Evolutionary conservation across 2,888 invertebrate species (phyloP).

Genomic region (Cheilosia urbana): DNA sequence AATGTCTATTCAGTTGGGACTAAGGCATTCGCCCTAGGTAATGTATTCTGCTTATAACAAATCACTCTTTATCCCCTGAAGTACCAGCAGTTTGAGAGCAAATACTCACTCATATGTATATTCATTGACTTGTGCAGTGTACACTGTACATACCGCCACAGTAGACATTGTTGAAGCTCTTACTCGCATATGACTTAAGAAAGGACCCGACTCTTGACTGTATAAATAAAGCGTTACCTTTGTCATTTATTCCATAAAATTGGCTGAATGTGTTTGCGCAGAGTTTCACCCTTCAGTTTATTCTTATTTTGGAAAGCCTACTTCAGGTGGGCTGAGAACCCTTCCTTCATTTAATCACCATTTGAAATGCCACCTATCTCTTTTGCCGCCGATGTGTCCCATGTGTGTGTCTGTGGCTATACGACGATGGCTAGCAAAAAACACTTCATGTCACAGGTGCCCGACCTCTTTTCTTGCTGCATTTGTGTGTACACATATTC

Average conservation of each 20-base stretch:
- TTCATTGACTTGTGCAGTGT: conserved; percentile 9
- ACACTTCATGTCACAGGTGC: conserved; percentile 66
- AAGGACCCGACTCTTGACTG: conserved; percentile 20
- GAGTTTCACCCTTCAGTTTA: conserved; percentile 44
- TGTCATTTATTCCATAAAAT: conserved; percentile 63
- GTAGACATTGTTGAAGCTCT: conserved; percentile 11
- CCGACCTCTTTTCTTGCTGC: conserved; percentile 41
- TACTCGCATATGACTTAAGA: conserved; percentile 35
- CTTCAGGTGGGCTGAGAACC: conserved; percentile 55
- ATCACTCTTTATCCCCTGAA: too few relatives aligned
- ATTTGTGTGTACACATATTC: conserved; percentile 21
- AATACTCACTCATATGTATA: background rate
- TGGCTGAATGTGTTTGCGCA: conserved; percentile 45
- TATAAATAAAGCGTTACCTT: conserved; percentile 54
- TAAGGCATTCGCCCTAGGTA: too few relatives aligned
- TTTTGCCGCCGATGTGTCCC: conserved; percentile 10
- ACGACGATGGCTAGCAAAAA: conserved; percentile 53
- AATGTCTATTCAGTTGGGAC: too few relatives aligned
- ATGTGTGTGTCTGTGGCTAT: conserved; percentile 12
- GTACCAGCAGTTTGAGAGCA: background rate
- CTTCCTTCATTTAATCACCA: conserved; percentile 70
- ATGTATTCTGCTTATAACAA: too few relatives aligned
- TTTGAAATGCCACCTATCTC: conserved; percentile 43
- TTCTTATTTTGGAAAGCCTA: conserved; percentile 43
- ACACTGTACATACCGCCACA: conserved; percentile 7